Conservation (phyloP, 2,797 vertebrate species). For the Oreortyx pictus region DNA sequence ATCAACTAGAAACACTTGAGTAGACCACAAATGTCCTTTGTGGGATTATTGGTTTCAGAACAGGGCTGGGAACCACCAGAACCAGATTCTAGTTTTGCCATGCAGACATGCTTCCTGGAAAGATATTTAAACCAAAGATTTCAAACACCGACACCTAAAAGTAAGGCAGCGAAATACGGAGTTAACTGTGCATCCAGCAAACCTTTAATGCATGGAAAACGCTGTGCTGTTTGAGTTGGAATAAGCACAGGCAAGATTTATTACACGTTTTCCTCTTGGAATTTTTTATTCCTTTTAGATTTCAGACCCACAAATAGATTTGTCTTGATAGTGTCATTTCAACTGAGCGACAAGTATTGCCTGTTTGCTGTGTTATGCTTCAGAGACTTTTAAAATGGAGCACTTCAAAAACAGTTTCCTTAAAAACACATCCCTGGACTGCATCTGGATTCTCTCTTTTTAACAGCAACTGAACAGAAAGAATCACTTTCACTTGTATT, state of each 20-base stretch:
- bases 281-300: not conserved
- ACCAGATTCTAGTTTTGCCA: conserved; percentile 9
- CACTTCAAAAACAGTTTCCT: not conserved
- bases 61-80: conserved; percentile 37
- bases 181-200: not conserved
- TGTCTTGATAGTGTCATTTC: not conserved
- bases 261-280: not conserved
- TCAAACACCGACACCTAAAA: not conserved
- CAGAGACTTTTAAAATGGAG: not conserved
- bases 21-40: conserved; percentile 26
- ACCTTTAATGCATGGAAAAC: not conserved
- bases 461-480: not conserved
- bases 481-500: not conserved
- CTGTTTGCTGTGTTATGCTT: not conserved
- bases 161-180: not conserved
- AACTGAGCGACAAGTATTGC: not conserved
- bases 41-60: conserved; percentile 21
- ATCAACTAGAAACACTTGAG: conserved; percentile 28
- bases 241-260: not conserved
- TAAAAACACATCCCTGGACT: not conserved
- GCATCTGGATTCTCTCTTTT: not conserved
- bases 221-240: not conserved
- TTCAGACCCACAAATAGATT: not conserved
- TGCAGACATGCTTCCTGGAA: not conserved
- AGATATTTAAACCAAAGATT: conserved; percentile 11